Evolutionary conservation across 2,888 invertebrate species (phyloP), one percentile per base, ranked within the genome.

Genomic region (Drosophila ezoana): DNA sequence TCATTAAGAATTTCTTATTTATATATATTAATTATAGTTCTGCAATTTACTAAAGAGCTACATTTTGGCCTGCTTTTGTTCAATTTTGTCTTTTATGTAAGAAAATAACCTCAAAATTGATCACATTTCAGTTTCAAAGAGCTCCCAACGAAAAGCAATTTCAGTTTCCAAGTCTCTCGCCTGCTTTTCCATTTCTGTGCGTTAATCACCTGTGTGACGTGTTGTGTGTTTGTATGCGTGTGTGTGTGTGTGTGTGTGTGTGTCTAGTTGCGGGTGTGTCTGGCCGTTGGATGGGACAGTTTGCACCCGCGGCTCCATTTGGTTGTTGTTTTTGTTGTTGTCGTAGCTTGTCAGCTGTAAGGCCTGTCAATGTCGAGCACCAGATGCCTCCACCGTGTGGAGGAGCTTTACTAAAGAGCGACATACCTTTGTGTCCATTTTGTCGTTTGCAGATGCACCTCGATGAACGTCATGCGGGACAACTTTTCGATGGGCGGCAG

Each of bases 401-500:
- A n/a, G 40, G 40, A 32, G 28, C 16, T 52, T 40, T 75, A 60
- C 28, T 79, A 41, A 62, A 75, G 43, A 44, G 53, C 67, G 56
- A 70, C 68, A 76, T 71, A 51, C 64, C 64, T 53, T 83, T 65
- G 59, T 57, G 61, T 67, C 18, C 62, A 14, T 28, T 9, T 59
- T 57, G 33, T 48, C 49, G 20, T 54, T 41, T 47, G 10, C 88
- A 95, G 97, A 87, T 96, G 97, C 92, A 96, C 97, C 61, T 97
- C 97, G 67, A 93, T 97, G 79, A 96, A 96, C 92, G 96, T 96
- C 81, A 96, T 97, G 90, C 94, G 95, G 87, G 95, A 95, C 90
- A 95, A 95, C 28, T 95, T 95, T 85, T 91, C 91, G 44, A 73
- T 91, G 45, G 90, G 91, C 8, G 94, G 94, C 32, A 92, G 93